These are phyloP conservation scores for Chaetura pelagica DNA, from an alignment of 2,113 vertebrate genomes.

Conservation along the genomic window DNA sequence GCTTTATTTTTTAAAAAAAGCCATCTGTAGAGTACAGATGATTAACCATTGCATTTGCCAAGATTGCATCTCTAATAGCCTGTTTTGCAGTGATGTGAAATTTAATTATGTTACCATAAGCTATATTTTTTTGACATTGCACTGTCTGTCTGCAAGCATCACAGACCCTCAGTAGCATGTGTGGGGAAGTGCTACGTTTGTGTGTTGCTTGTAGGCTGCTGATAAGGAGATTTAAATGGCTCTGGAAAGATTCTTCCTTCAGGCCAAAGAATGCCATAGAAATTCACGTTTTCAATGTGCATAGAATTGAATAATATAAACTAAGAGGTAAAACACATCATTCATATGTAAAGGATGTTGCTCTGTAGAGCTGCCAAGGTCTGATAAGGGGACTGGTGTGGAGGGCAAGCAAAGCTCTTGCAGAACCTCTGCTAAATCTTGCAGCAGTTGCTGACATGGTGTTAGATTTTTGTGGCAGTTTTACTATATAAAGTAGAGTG, in stretches of 20 bases:
- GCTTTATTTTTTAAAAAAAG: slow-evolving; percentile 43
- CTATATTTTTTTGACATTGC: slow-evolving; percentile 1
- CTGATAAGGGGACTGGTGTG: slow-evolving; percentile 58
- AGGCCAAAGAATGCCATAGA: slow-evolving; percentile 50
- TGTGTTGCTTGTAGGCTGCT: slow-evolving; percentile 62
- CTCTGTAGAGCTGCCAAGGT: slow-evolving; percentile 65
- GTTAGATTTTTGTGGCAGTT: slow-evolving; percentile 13
- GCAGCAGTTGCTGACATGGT: slow-evolving; percentile 41
- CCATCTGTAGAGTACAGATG: slow-evolving; percentile 38
- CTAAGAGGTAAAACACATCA: slow-evolving; percentile 49
- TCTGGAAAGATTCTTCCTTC: slow-evolving; percentile 70
- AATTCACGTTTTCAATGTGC: slow-evolving; percentile 51
- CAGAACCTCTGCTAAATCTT: slow-evolving; percentile 15
- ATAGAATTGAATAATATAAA: slow-evolving; percentile 45
- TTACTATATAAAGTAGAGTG: background rate
- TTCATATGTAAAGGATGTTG: slow-evolving; percentile 72
- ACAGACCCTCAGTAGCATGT: background rate
- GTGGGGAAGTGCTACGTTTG: slow-evolving; percentile 17
- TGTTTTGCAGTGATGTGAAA: slow-evolving; percentile 49
- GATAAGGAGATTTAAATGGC: slow-evolving; percentile 78
- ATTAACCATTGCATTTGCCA: slow-evolving; percentile 57
- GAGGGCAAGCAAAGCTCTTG: background rate
- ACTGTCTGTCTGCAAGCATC: slow-evolving; percentile 27
- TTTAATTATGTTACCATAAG: slow-evolving; percentile 59
- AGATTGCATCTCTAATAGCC: slow-evolving; percentile 48